These are phyloP conservation scores for Listrodromus nycthemerus DNA, from an alignment of 2,888 invertebrate genomes.

Conservation along the genomic window DNA sequence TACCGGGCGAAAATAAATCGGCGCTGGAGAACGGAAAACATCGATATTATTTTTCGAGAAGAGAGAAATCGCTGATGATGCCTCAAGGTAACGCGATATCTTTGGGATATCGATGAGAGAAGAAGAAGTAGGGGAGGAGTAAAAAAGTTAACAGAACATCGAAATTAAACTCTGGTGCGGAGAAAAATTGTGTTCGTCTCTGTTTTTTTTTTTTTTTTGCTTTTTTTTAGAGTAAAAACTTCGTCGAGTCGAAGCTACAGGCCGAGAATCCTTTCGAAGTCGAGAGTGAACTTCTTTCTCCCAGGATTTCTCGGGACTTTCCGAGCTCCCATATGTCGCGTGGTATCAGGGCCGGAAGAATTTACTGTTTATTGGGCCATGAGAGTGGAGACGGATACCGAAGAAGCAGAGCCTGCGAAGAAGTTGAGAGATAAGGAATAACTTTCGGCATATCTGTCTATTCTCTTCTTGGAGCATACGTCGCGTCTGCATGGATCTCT, in stretches of 20 bases:
- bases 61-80: background rate
- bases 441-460: constrained; percentile 58
- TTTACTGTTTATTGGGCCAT: constrained; percentile 61
- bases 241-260: background rate
- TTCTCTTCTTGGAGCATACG: constrained; percentile 26
- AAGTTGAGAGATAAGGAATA: constrained; percentile 60
- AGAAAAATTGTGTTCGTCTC: background rate
- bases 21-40: background rate
- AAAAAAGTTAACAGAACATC: constrained; percentile 8
- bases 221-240: constrained; percentile 13
- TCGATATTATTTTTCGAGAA: background rate
- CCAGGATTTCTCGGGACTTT: constrained; percentile 37
- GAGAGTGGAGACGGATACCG: constrained; percentile 29
- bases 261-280: constrained; percentile 19
- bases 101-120: background rate
- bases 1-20: background rate
- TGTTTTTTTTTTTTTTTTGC: background rate
- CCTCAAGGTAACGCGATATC: background rate
- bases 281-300: constrained; percentile 41
- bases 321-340: constrained; percentile 45
- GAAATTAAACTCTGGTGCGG: constrained; percentile 30
- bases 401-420: constrained; percentile 43
- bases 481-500: background rate
- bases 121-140: too few species aligned
- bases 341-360: constrained; percentile 49